These are phyloP conservation scores for Microtus californicus DNA, from an alignment of 2,797 vertebrate species.

Conservation along the genomic window DNA sequence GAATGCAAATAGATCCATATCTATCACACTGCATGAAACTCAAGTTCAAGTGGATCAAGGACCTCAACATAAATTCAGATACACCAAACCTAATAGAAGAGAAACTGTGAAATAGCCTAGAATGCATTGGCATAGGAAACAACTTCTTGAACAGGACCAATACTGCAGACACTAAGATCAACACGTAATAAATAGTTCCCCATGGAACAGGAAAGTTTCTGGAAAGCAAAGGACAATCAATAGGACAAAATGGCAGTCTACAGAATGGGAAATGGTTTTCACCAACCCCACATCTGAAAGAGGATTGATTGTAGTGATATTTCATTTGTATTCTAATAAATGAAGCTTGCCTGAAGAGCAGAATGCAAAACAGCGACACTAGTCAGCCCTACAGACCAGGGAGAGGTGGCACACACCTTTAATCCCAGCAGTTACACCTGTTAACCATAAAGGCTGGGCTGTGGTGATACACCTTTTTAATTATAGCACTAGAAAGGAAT, in stretches of 20 bases:
- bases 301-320: too few species aligned
- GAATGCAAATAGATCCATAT: not conserved
- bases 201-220: not conserved
- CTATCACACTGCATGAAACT: not conserved
- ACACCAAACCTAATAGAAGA: not conserved
- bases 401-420: too few species aligned
- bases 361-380: too few species aligned
- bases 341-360: too few species aligned
- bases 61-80: not conserved
- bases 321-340: too few species aligned
- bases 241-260: not conserved
- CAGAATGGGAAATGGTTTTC: not conserved
- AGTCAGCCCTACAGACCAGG: too few species aligned
- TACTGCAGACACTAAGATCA: not conserved
- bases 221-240: not conserved
- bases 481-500: too few species aligned
- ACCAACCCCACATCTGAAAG: not conserved
- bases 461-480: accelerated
- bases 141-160: not conserved
- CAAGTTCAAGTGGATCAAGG: not conserved
- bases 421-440: too few species aligned
- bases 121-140: not conserved
- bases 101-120: not conserved
- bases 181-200: not conserved
- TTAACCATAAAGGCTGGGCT: too few species aligned